Base-by-base conservation (phyloP, 1,140 invertebrate genomes). In the Drosophila orosa region DNA sequence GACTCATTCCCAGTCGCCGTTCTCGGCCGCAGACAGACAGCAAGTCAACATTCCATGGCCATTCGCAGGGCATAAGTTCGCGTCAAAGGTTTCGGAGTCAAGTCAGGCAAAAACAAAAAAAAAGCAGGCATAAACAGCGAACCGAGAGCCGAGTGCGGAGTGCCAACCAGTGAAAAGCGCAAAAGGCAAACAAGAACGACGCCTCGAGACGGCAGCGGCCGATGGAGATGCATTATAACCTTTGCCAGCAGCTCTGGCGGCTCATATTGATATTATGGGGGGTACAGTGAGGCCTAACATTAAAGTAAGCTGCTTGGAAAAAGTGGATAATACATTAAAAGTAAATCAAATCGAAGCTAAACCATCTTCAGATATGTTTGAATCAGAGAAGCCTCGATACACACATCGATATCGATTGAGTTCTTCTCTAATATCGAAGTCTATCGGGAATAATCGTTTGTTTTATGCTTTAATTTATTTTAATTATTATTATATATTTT, bases 1-100 rank as follows among this genome's bases (percentile, higher is more conserved):
- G 71, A 74, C 71, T 65, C 59, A 48, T 54, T 74, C 61, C 25
- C 50, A 54, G 58, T 80, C 81, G 75, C 77, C 71, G 63, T 78
- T 83, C 80, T 72, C 77, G 69, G 78, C 75, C 42, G 42, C 74
- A 77, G 81, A 66, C 72, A 69, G 73, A 63, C 74, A 77, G 73
- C 83, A 75, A 83, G 80, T 83, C 80, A 87, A 80, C 84, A 89
- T 89, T 89, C 85, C 84, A 87, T 87, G 84, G 83, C 83, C 84
- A 87, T 78, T 89, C 71, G 84, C 83, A 90, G 84, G 84, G 84
- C 84, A 89, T 85, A 89, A 90, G 84, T 89, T 89, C 84, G 85
- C 84, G 84, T 89, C 85, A 89, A 89, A 89, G 84, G 84, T 87
- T 87, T 89, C 77, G 17, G 71, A 75, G 77, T 71, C 68, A 71